These are phyloP conservation scores for Merodon equestris DNA, from an alignment of 2,888 invertebrate species.

Conservation along the genomic window DNA sequence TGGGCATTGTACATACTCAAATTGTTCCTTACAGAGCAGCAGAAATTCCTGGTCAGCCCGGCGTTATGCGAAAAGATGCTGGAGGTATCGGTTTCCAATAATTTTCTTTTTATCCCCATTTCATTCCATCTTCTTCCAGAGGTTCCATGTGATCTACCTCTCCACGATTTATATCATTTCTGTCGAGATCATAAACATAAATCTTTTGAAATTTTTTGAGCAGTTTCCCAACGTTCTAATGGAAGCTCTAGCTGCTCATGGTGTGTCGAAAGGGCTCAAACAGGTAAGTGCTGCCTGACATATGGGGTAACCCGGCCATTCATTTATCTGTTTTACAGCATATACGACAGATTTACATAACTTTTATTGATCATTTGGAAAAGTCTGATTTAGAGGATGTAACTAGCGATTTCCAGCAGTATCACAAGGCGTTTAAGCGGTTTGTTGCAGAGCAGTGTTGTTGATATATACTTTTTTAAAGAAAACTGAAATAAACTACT, in stretches of 20 bases:
- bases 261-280: conserved; percentile 9
- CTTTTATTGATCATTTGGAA: conserved; percentile 55
- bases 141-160: conserved; percentile 74
- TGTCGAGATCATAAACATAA: conserved; percentile 71
- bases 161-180: conserved; percentile 73
- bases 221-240: conserved; percentile 74
- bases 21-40: conserved; percentile 74
- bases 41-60: conserved; percentile 72
- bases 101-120: background rate
- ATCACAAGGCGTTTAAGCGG: conserved; percentile 50
- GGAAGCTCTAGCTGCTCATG: conserved; percentile 71
- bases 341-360: conserved; percentile 43
- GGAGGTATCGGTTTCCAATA: conserved; percentile 53
- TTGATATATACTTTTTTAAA: no score
- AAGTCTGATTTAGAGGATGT: conserved; percentile 41
- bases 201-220: conserved; percentile 72
- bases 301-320: no score
- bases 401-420: conserved; percentile 45
- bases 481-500: no score
- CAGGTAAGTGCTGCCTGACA: no score
- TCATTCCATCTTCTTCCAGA: conserved; percentile 40
- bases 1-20: conserved; percentile 76
- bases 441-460: conserved; percentile 39
- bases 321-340: conserved; percentile 25
- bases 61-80: conserved; percentile 71